Conservation (phyloP, 2,113 vertebrate genomes). For the Myanophis thanlyinensis region DNA sequence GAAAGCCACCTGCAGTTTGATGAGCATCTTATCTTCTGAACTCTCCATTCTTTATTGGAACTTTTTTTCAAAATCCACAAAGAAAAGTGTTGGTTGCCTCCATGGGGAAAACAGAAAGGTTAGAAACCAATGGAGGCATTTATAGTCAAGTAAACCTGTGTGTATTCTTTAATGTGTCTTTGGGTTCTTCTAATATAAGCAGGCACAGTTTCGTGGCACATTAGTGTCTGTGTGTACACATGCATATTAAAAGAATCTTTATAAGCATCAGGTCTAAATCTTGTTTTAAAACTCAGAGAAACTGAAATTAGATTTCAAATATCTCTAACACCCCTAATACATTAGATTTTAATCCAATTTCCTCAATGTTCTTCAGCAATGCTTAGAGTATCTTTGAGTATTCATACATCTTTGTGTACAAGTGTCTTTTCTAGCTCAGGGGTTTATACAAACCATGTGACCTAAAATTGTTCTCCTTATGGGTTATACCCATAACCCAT, state of each 20-base stretch:
- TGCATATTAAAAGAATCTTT: neutral
- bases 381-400: neutral
- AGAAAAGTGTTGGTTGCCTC: neutral
- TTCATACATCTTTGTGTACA: neutral
- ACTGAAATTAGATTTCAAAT: neutral
- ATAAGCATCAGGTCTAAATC: neutral
- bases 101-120: neutral
- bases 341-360: neutral
- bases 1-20: neutral
- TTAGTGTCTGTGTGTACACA: neutral
- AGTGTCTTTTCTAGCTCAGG: neutral
- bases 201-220: neutral
- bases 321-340: neutral
- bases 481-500: neutral
- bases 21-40: neutral
- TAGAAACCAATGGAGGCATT: neutral
- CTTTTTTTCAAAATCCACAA: neutral
- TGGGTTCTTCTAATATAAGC: neutral
- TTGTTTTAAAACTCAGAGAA: neutral
- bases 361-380: neutral
- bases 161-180: neutral
- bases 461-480: neutral
- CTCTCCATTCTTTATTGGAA: neutral
- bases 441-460: slow-evolving; percentile 32
- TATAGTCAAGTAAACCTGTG: neutral